These are phyloP conservation scores for Apis dorsata DNA, from an alignment of 1,140 invertebrate genomes.

Conservation along the genomic window DNA sequence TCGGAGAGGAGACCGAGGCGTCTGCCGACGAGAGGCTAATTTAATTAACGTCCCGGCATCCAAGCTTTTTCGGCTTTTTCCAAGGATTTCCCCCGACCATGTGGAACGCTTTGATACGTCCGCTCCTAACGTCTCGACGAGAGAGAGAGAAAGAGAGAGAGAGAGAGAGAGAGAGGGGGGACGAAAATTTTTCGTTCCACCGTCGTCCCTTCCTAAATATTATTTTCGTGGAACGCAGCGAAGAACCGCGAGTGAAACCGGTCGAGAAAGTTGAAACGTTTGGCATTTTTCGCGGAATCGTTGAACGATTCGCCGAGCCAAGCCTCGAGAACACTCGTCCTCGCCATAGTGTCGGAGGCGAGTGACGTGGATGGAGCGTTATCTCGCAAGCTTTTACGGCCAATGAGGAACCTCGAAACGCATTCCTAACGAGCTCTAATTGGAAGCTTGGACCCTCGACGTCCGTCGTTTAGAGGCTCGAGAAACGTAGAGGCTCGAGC, in stretches of 20 bases:
- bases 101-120: background rate
- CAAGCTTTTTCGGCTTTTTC: slow-evolving; percentile 13
- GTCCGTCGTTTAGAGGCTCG: slow-evolving; percentile 43
- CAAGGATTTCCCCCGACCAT: slow-evolving; percentile 4
- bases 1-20: slow-evolving; percentile 14
- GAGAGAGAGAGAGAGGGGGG: too few species aligned
- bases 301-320: slow-evolving; percentile 13
- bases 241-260: too few species aligned
- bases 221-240: too few species aligned
- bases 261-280: slow-evolving; percentile 2
- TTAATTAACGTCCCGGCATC: slow-evolving; percentile 46
- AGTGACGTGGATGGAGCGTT: slow-evolving; percentile 25
- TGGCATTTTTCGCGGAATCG: background rate
- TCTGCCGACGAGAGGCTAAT: slow-evolving; percentile 29
- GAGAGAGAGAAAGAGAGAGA: too few species aligned
- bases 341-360: background rate
- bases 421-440: slow-evolving; percentile 67
- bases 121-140: background rate
- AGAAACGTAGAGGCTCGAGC: too few species aligned
- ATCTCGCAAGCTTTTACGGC: slow-evolving; percentile 40
- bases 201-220: too few species aligned
- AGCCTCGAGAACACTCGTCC: slow-evolving; percentile 12
- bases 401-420: slow-evolving; percentile 43
- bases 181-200: background rate
- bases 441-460: slow-evolving; percentile 54